phyloP scores from a whole-genome alignment of 1,140 invertebrate genomes.

The Anoplolepis gracilipes region DNA sequence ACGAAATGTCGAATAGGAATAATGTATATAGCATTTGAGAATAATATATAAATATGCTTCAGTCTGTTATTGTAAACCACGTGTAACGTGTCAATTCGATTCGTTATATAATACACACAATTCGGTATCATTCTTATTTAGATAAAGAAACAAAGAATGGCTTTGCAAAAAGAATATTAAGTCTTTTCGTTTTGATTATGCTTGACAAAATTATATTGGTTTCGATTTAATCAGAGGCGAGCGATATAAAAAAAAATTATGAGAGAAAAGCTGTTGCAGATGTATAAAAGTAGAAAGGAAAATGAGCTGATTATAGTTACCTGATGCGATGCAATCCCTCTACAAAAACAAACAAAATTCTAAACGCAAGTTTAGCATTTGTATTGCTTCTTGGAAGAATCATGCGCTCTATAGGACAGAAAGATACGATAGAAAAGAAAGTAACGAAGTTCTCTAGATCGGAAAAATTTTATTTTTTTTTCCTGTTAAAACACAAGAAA shows the following conservation, averaged over 20 bases:
- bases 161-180: background rate
- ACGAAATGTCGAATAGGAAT: slow-evolving; percentile 3
- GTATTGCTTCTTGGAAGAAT: slow-evolving; percentile 31
- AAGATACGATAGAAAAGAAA: slow-evolving; percentile 55
- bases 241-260: slow-evolving; percentile 57
- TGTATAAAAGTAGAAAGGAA: slow-evolving; percentile 66
- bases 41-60: too few species aligned
- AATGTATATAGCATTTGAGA: slow-evolving; percentile 27
- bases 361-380: slow-evolving; percentile 31
- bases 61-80: background rate
- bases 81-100: background rate
- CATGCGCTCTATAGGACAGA: slow-evolving; percentile 45
- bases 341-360: slow-evolving; percentile 17
- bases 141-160: background rate
- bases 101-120: too few species aligned
- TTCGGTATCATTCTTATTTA: slow-evolving; percentile 3
- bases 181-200: background rate
- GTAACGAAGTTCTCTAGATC: background rate
- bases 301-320: slow-evolving; percentile 47
- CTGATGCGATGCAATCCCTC: slow-evolving; percentile 8
- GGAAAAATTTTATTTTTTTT: slow-evolving; percentile 46
- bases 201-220: background rate
- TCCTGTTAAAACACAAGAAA: background rate
- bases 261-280: slow-evolving; percentile 55
- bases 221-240: slow-evolving; percentile 15